phyloP scores from a whole-genome alignment of 2,113 vertebrate species.

The Spea multiplicata region DNA sequence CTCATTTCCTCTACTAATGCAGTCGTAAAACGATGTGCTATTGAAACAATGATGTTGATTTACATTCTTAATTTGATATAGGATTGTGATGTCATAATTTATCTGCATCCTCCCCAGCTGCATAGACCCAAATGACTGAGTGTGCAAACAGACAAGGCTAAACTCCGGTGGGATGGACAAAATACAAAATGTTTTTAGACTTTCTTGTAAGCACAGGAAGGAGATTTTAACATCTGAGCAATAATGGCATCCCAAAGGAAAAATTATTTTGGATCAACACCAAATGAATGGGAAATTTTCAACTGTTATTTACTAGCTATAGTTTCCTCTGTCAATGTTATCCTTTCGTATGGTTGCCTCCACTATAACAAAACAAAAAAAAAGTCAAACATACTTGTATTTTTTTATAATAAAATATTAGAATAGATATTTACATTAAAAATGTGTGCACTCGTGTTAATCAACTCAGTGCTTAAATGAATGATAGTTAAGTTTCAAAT shows the following conservation, averaged over 20 bases:
- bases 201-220: constrained; percentile 56
- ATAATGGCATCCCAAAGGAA: constrained; percentile 61
- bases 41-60: constrained; percentile 50
- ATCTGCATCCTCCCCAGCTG: constrained; percentile 49
- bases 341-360: no score
- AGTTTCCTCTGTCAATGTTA: no score
- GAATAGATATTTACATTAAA: no score
- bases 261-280: constrained; percentile 58
- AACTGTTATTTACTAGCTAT: no score
- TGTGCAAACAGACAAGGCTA: constrained; percentile 44
- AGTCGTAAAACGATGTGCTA: constrained; percentile 50
- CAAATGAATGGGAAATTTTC: constrained; percentile 42
- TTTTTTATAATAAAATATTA: no score
- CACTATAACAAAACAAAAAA: no score
- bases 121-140: constrained; percentile 7
- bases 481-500: no score
- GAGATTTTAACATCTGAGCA: constrained; percentile 51
- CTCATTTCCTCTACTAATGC: constrained; percentile 60
- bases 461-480: no score
- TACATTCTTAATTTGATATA: constrained; percentile 43
- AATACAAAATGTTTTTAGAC: constrained; percentile 52
- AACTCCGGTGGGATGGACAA: constrained; percentile 50
- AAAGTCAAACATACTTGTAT: no score
- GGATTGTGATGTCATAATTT: constrained; percentile 51
- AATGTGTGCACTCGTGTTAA: no score